Evolutionary conservation across 2,797 vertebrate species (phyloP).

Genomic region (Trachops cirrhosus): DNA sequence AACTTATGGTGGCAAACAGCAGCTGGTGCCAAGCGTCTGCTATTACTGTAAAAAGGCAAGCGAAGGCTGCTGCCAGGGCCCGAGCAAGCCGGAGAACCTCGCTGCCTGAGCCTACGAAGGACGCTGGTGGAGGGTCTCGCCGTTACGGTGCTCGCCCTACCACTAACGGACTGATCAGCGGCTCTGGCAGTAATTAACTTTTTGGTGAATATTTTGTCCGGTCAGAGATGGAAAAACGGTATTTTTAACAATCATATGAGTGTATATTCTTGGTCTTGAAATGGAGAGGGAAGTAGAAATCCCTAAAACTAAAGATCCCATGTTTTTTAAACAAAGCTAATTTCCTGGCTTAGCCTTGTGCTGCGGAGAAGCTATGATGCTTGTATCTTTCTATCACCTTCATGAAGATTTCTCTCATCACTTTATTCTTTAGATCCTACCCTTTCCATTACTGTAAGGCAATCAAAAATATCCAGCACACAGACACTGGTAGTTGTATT

Average conservation of each 20-base stretch:
- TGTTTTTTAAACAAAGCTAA: slow-evolving; percentile 10
- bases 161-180: not conserved
- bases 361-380: not conserved
- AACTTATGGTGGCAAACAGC: not conserved
- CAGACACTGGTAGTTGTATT: not conserved
- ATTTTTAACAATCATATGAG: not conserved
- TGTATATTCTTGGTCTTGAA: slow-evolving; percentile 4
- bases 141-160: not conserved
- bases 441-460: not conserved
- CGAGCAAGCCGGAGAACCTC: not conserved
- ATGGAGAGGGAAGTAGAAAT: slow-evolving; percentile 29
- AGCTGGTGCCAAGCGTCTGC: slow-evolving; percentile 44
- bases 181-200: not conserved
- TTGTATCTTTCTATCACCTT: not conserved
- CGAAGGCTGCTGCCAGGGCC: not conserved
- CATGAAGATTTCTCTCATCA: not conserved
- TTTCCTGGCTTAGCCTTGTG: not conserved
- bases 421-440: not conserved
- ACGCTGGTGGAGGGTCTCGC: not conserved
- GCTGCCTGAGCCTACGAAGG: not conserved
- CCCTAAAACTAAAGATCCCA: not conserved
- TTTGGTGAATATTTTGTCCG: not conserved
- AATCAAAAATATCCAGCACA: not conserved
- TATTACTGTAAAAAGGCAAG: slow-evolving; percentile 15
- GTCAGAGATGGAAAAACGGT: not conserved